A percentile compares a stretch with the other conserved stretches of the same genome.
Conservation (phyloP, 2,888 invertebrate species). For the Tetramorium bicarinatum region DNA sequence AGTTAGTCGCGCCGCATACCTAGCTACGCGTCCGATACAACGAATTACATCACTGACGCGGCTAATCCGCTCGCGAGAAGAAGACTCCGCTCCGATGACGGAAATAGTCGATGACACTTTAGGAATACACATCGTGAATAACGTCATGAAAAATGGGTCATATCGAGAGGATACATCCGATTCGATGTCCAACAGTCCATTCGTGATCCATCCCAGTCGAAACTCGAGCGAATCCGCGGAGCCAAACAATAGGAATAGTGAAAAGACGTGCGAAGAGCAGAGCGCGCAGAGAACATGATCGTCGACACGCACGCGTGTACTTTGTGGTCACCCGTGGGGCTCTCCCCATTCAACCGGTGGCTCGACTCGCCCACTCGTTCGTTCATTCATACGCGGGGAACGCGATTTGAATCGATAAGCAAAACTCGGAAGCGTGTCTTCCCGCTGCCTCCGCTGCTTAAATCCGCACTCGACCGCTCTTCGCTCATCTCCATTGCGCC, state of each 20-base stretch:
- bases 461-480: conserved; percentile 39
- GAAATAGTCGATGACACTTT: conserved; percentile 72
- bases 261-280: neutral
- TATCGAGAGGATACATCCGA: neutral
- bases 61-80: conserved; percentile 1
- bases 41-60: conserved; percentile 44
- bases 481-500: neutral
- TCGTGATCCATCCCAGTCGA: neutral
- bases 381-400: conserved; percentile 85
- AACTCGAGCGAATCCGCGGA: neutral
- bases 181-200: neutral
- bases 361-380: conserved; percentile 84
- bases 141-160: neutral
- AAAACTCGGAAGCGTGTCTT: conserved; percentile 76
- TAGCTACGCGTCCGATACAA: conserved; percentile 46
- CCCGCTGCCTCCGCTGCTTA: conserved; percentile 54
- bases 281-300: conserved; percentile 22
- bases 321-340: conserved; percentile 81
- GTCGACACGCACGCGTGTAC: conserved; percentile 67
- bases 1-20: conserved; percentile 64
- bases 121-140: conserved; percentile 31
- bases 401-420: conserved; percentile 86
- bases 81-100: conserved; percentile 49
- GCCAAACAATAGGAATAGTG: conserved; percentile 17
- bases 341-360: conserved; percentile 84